These are phyloP conservation scores for Rhorus exstirpatorius DNA, from an alignment of 2,888 invertebrate species.

Conservation along the genomic window DNA sequence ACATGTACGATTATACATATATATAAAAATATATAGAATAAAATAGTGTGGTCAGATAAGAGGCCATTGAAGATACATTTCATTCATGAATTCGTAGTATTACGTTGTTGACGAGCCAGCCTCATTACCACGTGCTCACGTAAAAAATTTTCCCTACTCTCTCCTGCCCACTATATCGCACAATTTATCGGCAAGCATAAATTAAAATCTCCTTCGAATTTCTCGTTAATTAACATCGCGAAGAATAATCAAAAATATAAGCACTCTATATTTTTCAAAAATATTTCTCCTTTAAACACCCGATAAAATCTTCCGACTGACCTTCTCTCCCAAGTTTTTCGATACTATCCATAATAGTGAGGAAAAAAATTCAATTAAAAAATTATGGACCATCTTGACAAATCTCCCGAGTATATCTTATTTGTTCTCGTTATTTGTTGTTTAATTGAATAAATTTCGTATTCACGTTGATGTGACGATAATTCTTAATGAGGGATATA, in stretches of 20 bases:
- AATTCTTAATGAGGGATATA: background rate
- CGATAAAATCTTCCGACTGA: too few species aligned
- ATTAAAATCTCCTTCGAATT: conserved; percentile 6
- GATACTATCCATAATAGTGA: too few species aligned
- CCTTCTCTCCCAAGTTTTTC: too few species aligned
- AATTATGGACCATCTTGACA: too few species aligned
- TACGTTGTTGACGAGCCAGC: conserved; percentile 29
- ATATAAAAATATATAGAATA: conserved; percentile 15
- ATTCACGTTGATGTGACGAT: background rate
- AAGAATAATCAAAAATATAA: background rate
- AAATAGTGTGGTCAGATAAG: conserved; percentile 31
- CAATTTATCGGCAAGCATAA: background rate
- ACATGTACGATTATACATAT: too few species aligned
- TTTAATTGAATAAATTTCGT: too few species aligned
- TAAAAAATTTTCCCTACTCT: background rate
- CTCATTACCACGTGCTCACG: conserved; percentile 44
- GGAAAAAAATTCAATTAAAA: too few species aligned
- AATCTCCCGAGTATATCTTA: too few species aligned
- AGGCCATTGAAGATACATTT: conserved; percentile 59
- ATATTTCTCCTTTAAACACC: background rate
- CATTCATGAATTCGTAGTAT: conserved; percentile 65
- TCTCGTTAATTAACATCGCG: background rate
- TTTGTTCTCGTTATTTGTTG: too few species aligned
- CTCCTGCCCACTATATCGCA: conserved; percentile 4
- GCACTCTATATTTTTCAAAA: background rate